Base-by-base conservation (phyloP, 2,888 invertebrate genomes). In the Tachina lurida region DNA sequence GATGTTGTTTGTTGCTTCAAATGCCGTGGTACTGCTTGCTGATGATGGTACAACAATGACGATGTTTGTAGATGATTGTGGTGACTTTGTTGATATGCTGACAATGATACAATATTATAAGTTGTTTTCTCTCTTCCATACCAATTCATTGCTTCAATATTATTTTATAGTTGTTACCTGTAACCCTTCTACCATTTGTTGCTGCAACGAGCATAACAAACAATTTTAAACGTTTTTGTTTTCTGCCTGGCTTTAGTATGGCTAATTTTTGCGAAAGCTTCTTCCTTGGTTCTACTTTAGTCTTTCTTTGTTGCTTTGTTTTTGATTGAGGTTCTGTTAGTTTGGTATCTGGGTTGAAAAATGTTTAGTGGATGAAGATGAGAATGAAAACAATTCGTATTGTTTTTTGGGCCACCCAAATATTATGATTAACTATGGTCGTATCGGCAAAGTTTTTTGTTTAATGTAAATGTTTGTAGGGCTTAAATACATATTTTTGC, bases 381-480 rank as follows among this genome's bases (percentile, higher is more conserved):
- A 79, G 86, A 67, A 80, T 67, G 58, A 74, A 84, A 84, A 86
- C 87, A 87, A 87, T 87, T 87, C 87, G 78, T 76, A 87, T 88
- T 88, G 88, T 87, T 87, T 87, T 79, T 75, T 52, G 74, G 91
- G 90, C 91, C 91, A 91, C 91, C 91, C 91, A 91, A 91, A 90
- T 89, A 90, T 90, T 91, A 91, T 91, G 90, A 91, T 90, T 90
- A 90, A 90, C 89, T 84, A 86, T 82, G 43, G 49, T 31, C 15
- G 15, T 49, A 86, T 85, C 79, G 71, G 45, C 75, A 67, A 54
- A n/a, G 65, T 22, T 47, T 67, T 41, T 17, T 70, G 39, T 49
- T 31, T 15, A 39, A 56, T 63, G 74, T 54, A 15, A 60, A 74
- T 79, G 79, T 79, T 79, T 76, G 67, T 67, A 76, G 73, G 67